Evolutionary conservation across 2,113 vertebrate species (phyloP).

Genomic region (Gavia stellata): DNA sequence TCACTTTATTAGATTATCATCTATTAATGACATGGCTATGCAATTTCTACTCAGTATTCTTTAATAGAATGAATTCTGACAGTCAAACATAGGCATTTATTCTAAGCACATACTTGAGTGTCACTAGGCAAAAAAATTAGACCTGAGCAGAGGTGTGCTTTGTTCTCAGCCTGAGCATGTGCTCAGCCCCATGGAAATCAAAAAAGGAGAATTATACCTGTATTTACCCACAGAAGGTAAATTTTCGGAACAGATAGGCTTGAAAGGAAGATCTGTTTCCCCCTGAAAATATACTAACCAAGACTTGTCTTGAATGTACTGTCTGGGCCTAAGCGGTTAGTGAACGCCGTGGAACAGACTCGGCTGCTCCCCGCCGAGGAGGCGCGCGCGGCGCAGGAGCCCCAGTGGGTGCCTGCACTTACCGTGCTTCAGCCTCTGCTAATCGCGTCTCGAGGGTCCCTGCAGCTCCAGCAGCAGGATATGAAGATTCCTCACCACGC

Average conservation of each 20-base stretch:
- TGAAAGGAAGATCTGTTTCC: not conserved
- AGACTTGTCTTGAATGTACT: not conserved
- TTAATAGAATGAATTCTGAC: not conserved
- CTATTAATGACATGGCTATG: not conserved
- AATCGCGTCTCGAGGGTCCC: rapidly evolving
- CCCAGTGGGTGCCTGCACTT: not conserved
- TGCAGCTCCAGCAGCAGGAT: not conserved
- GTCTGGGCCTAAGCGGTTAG: not conserved
- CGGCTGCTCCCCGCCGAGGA: not conserved
- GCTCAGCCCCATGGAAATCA: not conserved
- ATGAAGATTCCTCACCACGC: not conserved
- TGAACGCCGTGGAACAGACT: rapidly evolving
- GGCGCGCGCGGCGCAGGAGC: rapidly evolving
- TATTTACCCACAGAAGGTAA: not conserved
- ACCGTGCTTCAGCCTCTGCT: rapidly evolving
- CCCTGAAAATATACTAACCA: not conserved
- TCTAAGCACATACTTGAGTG: not conserved
- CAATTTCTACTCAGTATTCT: not conserved
- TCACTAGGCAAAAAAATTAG: not conserved
- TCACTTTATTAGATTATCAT: not conserved
- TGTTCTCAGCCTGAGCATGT: not conserved
- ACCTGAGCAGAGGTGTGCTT: not conserved
- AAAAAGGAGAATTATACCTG: not conserved
- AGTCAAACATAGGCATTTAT: not conserved
- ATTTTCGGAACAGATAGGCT: not conserved